These are phyloP conservation scores for Palythoa caribaeorum DNA, from an alignment of 92 coral and sea anemone species.

Conservation along the genomic window DNA sequence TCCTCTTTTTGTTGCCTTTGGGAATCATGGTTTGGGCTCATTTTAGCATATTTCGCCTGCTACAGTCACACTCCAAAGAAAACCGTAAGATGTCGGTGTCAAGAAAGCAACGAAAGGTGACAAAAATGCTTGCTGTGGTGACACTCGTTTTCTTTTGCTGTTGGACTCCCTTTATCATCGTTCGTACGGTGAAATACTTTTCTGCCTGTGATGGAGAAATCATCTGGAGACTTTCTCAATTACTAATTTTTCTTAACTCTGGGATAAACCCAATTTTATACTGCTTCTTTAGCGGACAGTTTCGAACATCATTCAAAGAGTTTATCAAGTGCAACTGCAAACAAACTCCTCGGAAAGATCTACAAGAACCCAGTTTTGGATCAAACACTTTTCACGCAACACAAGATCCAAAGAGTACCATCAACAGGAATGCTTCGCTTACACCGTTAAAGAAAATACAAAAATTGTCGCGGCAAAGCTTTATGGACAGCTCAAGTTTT, in stretches of 20 bases:
- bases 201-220: slow-evolving; percentile 69
- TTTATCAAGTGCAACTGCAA: slow-evolving; percentile 76
- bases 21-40: slow-evolving; percentile 91
- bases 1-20: slow-evolving; percentile 77
- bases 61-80: slow-evolving; percentile 67
- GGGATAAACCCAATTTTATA: slow-evolving; percentile 85
- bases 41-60: slow-evolving; percentile 71
- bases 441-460: too few relatives aligned
- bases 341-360: slow-evolving; percentile 31
- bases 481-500: not conserved
- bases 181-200: slow-evolving; percentile 80
- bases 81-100: slow-evolving; percentile 15
- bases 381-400: slow-evolving; percentile 41
- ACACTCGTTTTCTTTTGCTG: slow-evolving; percentile 80
- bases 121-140: slow-evolving; percentile 90
- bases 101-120: slow-evolving; percentile 81
- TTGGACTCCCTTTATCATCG: slow-evolving; percentile 84
- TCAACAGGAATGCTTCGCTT: not conserved
- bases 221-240: slow-evolving; percentile 82
- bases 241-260: slow-evolving; percentile 77
- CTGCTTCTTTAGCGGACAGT: slow-evolving; percentile 90
- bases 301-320: slow-evolving; percentile 81
- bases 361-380: slow-evolving; percentile 43
- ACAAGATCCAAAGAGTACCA: slow-evolving; percentile 35
- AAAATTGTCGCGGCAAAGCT: not conserved